Percentiles rank a stretch among this genome's conserved stretches.
Evolutionary conservation across 2,888 invertebrate genomes (phyloP).

Genomic region (Synanthedon tipuliformis): DNA sequence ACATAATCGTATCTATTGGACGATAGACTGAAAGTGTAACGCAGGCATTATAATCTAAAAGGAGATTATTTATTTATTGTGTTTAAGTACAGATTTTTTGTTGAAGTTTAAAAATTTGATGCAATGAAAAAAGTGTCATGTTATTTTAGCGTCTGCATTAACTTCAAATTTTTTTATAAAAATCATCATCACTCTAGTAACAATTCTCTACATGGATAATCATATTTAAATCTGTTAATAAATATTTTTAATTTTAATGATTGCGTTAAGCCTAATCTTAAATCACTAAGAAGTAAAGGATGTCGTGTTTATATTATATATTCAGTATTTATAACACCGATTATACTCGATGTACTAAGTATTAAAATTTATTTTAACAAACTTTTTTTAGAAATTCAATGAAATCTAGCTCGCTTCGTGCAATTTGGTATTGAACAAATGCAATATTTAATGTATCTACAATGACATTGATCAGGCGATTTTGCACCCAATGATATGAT

Average conservation of each 20-base stretch:
- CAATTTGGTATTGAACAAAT: constrained; percentile 64
- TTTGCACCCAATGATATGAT: constrained; percentile 1
- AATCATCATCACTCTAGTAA: constrained; percentile 67
- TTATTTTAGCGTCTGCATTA: constrained; percentile 11
- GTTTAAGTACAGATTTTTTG: no score
- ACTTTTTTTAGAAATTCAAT: constrained; percentile 13
- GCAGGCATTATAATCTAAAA: no score
- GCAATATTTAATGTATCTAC: constrained; percentile 57
- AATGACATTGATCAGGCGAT: constrained; percentile 1
- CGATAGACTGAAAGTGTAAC: no score
- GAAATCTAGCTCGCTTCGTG: constrained; percentile 53
- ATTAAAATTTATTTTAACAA: constrained; percentile 2
- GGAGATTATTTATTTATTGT: no score
- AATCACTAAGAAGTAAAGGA: constrained; percentile 58
- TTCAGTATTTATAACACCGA: constrained; percentile 16
- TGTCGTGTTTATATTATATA: constrained; percentile 20
- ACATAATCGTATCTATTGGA: no score
- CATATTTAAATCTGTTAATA: constrained; percentile 55
- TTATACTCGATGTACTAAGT: constrained; percentile 4
- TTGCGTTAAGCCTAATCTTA: constrained; percentile 64
- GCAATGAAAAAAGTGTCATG: constrained; percentile 32
- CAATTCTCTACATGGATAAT: constrained; percentile 63
- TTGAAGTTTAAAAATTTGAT: not conserved
- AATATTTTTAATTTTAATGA: constrained; percentile 52
- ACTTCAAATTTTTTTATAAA: constrained; percentile 54